These are phyloP conservation scores for Scolanthus callimorphus DNA, from an alignment of 92 coral and sea anemone species.

Conservation along the genomic window DNA sequence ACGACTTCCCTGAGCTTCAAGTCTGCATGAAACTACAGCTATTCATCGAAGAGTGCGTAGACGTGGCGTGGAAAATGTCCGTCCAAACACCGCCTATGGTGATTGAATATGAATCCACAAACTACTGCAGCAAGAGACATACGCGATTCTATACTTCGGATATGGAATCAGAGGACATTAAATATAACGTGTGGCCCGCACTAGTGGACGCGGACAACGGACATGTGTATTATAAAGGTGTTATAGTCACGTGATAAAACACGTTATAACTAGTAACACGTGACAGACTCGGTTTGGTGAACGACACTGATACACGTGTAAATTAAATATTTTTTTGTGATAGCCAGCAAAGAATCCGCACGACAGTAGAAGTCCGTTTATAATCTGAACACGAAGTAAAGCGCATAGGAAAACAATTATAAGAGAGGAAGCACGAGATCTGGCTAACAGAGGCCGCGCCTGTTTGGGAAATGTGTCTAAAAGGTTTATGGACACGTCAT, in stretches of 20 bases:
- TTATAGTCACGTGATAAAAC: constrained; percentile 70
- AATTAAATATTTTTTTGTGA: too few relatives aligned
- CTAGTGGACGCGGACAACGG: constrained; percentile 69
- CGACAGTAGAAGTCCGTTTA: too few relatives aligned
- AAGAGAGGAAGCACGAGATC: too few relatives aligned
- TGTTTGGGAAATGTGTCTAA: too few relatives aligned
- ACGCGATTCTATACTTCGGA: constrained; percentile 72
- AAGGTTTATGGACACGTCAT: too few relatives aligned
- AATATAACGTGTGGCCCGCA: constrained; percentile 91
- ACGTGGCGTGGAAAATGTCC: constrained; percentile 81
- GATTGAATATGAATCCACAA: constrained; percentile 59
- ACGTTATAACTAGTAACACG: too few relatives aligned
- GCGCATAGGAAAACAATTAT: too few relatives aligned
- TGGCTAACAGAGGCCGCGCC: too few relatives aligned
- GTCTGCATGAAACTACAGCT: constrained; percentile 55
- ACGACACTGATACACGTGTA: neutral
- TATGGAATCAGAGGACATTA: constrained; percentile 33
- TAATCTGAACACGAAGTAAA: too few relatives aligned
- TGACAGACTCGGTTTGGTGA: too few relatives aligned
- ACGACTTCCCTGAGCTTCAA: constrained; percentile 91
- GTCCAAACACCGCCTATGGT: constrained; percentile 85
- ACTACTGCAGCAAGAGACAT: constrained; percentile 57
- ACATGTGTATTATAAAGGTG: constrained; percentile 73
- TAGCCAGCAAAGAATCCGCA: too few relatives aligned
- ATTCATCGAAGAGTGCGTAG: constrained; percentile 88